phyloP scores from a whole-genome alignment of 2,113 vertebrate species.

The Alexandromys fortis region DNA sequence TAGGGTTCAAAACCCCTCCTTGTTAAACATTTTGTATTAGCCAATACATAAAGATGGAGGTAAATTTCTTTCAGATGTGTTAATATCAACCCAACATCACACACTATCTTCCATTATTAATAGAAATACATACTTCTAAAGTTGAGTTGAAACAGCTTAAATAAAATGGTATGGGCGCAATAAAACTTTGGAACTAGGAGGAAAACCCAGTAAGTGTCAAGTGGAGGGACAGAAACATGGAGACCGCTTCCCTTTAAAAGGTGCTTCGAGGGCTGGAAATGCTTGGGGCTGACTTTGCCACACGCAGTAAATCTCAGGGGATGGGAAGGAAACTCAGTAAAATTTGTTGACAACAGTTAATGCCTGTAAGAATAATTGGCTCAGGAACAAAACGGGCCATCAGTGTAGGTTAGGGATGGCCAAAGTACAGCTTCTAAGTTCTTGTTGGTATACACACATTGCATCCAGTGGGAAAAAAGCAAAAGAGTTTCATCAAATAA shows the following conservation, averaged over 20 bases:
- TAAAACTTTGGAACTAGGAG: constrained; percentile 42
- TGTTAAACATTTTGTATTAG: constrained; percentile 13
- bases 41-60: neutral
- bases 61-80: constrained; percentile 54
- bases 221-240: neutral
- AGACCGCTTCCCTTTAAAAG: constrained; percentile 36
- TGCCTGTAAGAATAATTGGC: constrained; percentile 67
- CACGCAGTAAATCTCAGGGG: constrained; percentile 59
- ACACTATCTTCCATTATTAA: neutral
- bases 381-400: constrained; percentile 60
- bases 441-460: neutral
- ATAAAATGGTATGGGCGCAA: neutral
- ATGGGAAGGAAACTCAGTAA: constrained; percentile 67
- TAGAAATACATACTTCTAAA: constrained; percentile 42
- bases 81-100: constrained; percentile 45
- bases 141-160: constrained; percentile 25
- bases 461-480: neutral
- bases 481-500: constrained; percentile 10
- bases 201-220: constrained; percentile 23
- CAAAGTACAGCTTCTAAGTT: neutral
- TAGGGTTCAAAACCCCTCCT: neutral
- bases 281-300: constrained; percentile 43
- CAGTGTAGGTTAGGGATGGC: neutral
- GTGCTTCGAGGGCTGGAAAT: constrained; percentile 49
- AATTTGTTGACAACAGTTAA: constrained; percentile 75